Percentiles rank a stretch among this genome's conserved stretches.
Conservation (phyloP, 2,888 invertebrate genomes). For the Labia minor region DNA sequence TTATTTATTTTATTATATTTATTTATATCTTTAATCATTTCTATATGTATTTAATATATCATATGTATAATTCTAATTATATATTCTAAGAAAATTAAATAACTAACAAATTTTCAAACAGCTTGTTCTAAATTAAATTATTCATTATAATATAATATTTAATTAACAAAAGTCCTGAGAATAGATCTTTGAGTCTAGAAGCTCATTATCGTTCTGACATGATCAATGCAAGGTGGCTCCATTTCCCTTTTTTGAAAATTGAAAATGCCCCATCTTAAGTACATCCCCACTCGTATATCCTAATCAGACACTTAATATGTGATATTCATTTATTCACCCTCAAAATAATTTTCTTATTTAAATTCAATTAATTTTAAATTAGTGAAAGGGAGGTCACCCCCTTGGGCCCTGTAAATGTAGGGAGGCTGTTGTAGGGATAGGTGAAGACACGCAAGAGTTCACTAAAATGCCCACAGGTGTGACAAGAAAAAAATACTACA, state of each 20-base stretch:
- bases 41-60: too few relatives aligned
- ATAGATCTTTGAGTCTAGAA: too few relatives aligned
- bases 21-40: too few relatives aligned
- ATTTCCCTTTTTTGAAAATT: background rate
- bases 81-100: too few relatives aligned
- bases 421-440: background rate
- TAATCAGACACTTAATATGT: background rate
- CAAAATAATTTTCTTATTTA: constrained; percentile 1
- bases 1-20: too few relatives aligned
- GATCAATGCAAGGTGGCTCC: too few relatives aligned
- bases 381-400: background rate
- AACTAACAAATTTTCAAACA: too few relatives aligned
- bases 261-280: background rate
- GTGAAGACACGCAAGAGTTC: background rate
- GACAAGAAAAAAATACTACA: background rate
- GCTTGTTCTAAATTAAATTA: too few relatives aligned
- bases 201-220: too few relatives aligned
- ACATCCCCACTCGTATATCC: background rate
- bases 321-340: background rate
- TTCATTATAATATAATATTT: too few relatives aligned
- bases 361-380: constrained; percentile 13
- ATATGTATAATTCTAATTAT: too few relatives aligned
- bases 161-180: too few relatives aligned
- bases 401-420: background rate
- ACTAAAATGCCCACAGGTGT: background rate